These are phyloP conservation scores for Pseudomyrmex dendroicus DNA, from an alignment of 1,140 invertebrate genomes.

Conservation along the genomic window DNA sequence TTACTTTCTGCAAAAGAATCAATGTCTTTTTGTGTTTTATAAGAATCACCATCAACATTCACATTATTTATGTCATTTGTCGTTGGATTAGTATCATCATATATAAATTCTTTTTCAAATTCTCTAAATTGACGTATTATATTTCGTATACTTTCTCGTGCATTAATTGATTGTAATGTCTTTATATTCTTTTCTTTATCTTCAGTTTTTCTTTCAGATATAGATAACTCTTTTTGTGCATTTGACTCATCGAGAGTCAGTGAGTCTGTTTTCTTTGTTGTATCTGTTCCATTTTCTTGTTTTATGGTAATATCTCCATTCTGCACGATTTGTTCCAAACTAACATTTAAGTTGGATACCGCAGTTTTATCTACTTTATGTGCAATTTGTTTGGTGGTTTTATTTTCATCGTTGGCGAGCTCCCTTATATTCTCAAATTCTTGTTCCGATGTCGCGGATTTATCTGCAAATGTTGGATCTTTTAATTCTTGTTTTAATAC, in stretches of 20 bases:
- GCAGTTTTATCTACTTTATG: conserved; percentile 15
- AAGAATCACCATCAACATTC: conserved; percentile 27
- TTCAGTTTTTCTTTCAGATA: conserved; percentile 18
- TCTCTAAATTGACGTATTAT: conserved; percentile 83
- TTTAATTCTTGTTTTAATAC: conserved; percentile 61
- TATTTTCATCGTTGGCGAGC: conserved; percentile 55
- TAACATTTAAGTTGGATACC: neutral
- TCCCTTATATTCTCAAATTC: conserved; percentile 1
- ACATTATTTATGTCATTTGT: conserved; percentile 5
- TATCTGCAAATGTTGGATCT: conserved; percentile 46
- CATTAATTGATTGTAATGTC: conserved; percentile 58
- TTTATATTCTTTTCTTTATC: conserved; percentile 27
- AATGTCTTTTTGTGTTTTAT: conserved; percentile 31
- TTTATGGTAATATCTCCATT: neutral
- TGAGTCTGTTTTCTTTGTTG: neutral
- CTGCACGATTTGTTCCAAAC: neutral
- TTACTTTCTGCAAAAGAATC: conserved; percentile 37
- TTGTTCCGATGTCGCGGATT: conserved; percentile 21
- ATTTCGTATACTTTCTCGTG: conserved; percentile 82
- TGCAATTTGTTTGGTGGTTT: conserved; percentile 24
- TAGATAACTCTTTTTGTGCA: neutral
- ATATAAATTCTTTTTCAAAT: conserved; percentile 81
- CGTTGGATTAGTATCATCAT: conserved; percentile 67
- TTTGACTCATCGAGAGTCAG: no score
- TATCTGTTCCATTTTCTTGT: conserved; percentile 7